Conservation (phyloP, 2,888 invertebrate genomes). For the Allygus modestus region DNA sequence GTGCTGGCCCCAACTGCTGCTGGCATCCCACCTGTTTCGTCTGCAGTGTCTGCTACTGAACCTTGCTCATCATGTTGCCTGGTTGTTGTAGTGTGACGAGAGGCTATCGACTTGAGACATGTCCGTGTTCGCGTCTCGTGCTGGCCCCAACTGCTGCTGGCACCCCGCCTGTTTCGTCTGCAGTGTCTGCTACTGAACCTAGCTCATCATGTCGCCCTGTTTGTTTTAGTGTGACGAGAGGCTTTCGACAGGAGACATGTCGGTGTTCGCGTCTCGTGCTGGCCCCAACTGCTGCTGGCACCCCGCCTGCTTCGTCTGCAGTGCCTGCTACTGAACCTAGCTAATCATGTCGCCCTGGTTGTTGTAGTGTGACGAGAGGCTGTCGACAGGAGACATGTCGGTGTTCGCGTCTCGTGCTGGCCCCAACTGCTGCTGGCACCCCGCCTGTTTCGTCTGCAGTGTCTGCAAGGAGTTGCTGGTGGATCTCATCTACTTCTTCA, state of each 20-base stretch:
- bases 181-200: slow-evolving; percentile 95
- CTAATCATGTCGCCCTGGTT: slow-evolving; percentile 92
- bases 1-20: slow-evolving; percentile 96
- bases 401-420: slow-evolving; percentile 94
- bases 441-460: slow-evolving; percentile 95
- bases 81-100: slow-evolving; percentile 87
- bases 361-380: slow-evolving; percentile 90
- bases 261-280: slow-evolving; percentile 92
- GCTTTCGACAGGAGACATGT: slow-evolving; percentile 92
- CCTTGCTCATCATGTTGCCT: background rate
- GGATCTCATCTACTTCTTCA: slow-evolving; percentile 98
- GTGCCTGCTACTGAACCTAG: slow-evolving; percentile 94
- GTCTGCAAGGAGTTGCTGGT: slow-evolving; percentile 96
- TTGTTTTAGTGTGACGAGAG: slow-evolving; percentile 90
- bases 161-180: slow-evolving; percentile 98
- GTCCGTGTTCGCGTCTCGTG: slow-evolving; percentile 92
- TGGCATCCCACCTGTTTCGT: slow-evolving; percentile 98
- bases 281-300: slow-evolving; percentile 95
- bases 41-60: background rate
- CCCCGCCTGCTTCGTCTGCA: slow-evolving; percentile 96
- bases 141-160: slow-evolving; percentile 92
- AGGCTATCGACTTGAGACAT: slow-evolving; percentile 92
- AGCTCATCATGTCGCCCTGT: slow-evolving; percentile 97
- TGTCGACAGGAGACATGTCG: slow-evolving; percentile 93
- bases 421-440: slow-evolving; percentile 94